These are phyloP conservation scores for Heterocephalus glaber DNA, from an alignment of 2,113 vertebrate genomes.

Conservation along the genomic window DNA sequence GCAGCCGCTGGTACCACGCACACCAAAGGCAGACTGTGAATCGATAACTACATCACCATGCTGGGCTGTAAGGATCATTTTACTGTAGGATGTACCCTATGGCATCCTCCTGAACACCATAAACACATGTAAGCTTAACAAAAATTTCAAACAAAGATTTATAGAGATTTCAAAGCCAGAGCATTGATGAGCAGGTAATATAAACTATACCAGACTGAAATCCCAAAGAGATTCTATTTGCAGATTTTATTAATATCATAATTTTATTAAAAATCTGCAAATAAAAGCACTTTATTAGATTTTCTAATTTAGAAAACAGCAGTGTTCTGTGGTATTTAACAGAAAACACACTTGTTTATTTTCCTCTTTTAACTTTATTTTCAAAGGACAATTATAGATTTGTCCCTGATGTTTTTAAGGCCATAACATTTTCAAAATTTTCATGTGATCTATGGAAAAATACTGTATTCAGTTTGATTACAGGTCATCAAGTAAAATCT, in stretches of 20 bases:
- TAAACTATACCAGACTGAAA: neutral
- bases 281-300: constrained; percentile 19
- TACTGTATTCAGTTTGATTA: neutral
- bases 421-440: neutral
- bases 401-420: neutral
- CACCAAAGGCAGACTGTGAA: neutral
- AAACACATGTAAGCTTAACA: neutral
- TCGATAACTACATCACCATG: neutral
- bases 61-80: neutral
- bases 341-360: neutral
- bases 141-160: neutral
- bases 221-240: neutral
- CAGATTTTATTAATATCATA: neutral
- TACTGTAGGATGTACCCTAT: too few relatives aligned
- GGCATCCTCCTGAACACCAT: neutral
- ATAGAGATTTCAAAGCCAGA: neutral
- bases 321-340: neutral
- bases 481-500: neutral
- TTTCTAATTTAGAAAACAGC: constrained; percentile 25
- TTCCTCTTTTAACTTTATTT: neutral
- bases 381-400: neutral
- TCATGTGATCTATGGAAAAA: neutral
- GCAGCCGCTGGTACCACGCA: neutral
- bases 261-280: neutral
- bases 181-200: neutral